phyloP scores from a whole-genome alignment of 53 echinoderm and acorn worm species.

The Holothuria leucospilota region DNA sequence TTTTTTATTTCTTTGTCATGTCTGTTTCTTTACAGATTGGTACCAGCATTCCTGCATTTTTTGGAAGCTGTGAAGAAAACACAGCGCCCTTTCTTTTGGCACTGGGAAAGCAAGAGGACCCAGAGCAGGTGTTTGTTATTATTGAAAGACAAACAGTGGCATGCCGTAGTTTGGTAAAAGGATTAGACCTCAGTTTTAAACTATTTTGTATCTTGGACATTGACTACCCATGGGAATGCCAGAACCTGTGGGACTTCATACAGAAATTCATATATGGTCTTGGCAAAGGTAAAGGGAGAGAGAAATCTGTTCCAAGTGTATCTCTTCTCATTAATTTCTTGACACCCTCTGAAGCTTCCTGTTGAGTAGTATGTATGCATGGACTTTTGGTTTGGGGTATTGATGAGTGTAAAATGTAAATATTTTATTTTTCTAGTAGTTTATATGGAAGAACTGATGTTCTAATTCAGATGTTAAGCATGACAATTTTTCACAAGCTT shows the following conservation, averaged over 20 bases:
- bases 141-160: not conserved
- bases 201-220: not conserved
- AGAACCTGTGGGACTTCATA: not conserved
- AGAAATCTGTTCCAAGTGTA: constrained; percentile 11
- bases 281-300: constrained; percentile 16
- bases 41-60: constrained; percentile 5
- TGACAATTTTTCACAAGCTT: too few relatives aligned
- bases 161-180: not conserved
- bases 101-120: not conserved
- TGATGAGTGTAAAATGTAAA: too few relatives aligned
- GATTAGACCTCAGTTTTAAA: constrained; percentile 6
- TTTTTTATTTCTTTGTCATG: not conserved
- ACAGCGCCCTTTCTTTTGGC: constrained; percentile 11
- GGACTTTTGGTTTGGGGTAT: too few relatives aligned
- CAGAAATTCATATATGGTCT: constrained; percentile 17
- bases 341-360: not conserved
- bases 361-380: too few relatives aligned
- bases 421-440: too few relatives aligned
- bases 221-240: constrained; percentile 20
- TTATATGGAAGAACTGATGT: too few relatives aligned
- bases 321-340: not conserved
- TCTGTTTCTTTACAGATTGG: constrained; percentile 6
- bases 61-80: not conserved
- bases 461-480: too few relatives aligned
- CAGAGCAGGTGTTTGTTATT: constrained; percentile 18